Evolutionary conservation across 2,888 invertebrate species (phyloP).

Genomic region (Reticulitermes lucifugus): DNA sequence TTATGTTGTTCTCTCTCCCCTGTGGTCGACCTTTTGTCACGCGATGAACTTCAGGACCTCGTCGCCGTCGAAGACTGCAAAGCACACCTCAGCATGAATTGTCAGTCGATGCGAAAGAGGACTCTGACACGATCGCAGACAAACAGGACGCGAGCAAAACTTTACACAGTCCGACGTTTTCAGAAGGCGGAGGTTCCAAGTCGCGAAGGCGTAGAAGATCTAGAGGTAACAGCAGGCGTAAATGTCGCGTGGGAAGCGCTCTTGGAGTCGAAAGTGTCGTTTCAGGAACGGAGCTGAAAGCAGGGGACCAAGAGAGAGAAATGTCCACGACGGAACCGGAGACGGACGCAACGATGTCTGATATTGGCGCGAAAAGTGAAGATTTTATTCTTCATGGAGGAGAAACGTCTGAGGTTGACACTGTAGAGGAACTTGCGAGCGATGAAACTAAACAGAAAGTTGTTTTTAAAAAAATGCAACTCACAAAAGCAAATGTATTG

Average conservation of each 20-base stretch:
- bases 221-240: neutral
- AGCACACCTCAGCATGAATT: neutral
- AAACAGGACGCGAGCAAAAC: neutral
- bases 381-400: neutral
- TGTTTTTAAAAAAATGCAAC: neutral
- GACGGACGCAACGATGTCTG: neutral
- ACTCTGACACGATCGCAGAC: slow-evolving; percentile 5
- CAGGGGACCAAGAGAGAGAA: neutral
- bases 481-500: neutral
- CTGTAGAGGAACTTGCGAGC: too few relatives aligned
- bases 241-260: neutral
- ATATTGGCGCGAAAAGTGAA: neutral
- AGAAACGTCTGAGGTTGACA: neutral
- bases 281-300: slow-evolving; percentile 9
- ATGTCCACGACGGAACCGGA: neutral
- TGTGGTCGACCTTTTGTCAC: neutral
- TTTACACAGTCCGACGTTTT: neutral
- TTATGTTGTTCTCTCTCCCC: neutral
- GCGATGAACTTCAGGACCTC: slow-evolving; percentile 1
- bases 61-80: slow-evolving; percentile 1
- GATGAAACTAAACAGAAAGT: neutral
- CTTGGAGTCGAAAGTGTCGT: neutral
- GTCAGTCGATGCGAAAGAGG: neutral
- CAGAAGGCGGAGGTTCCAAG: neutral
- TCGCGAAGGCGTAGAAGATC: neutral